Percentiles rank a stretch among this genome's conserved stretches.
Evolutionary conservation across 1,140 invertebrate genomes (phyloP).

Genomic region (Drosophila busckii): DNA sequence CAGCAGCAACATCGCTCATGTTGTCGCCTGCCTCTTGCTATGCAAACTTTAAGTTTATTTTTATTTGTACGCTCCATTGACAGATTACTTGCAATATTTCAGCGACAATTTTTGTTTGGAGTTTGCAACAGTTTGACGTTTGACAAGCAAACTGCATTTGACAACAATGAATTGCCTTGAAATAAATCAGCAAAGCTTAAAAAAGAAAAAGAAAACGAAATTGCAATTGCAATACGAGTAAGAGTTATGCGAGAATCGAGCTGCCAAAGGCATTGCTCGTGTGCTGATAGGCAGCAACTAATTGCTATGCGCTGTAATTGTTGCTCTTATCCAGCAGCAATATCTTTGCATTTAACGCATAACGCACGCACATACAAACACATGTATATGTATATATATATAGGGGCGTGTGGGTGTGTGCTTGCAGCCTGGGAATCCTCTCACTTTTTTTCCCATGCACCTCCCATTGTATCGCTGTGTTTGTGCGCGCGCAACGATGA

Average conservation of each 20-base stretch:
- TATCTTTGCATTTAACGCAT: conserved; percentile 75
- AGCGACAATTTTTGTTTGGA: conserved; percentile 2
- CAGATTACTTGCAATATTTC: not conserved
- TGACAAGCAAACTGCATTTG: conserved; percentile 15
- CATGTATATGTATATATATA: conserved; percentile 11
- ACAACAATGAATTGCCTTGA: conserved; percentile 17
- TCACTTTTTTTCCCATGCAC: conserved; percentile 70
- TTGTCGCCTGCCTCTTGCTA: too few species aligned
- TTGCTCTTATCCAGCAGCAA: conserved; percentile 27
- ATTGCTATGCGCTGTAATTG: conserved; percentile 47
- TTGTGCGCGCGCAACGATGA: conserved; percentile 35
- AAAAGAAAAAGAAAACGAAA: too few species aligned
- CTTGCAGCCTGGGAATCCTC: conserved; percentile 65
- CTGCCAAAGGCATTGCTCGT: too few species aligned
- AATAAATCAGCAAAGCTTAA: conserved; percentile 20
- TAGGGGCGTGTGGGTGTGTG: conserved; percentile 36
- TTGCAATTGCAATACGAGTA: too few species aligned
- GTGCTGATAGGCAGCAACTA: conserved; percentile 33
- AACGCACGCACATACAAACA: conserved; percentile 68
- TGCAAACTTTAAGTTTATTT: too few species aligned
- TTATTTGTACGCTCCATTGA: too few species aligned
- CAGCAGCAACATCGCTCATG: too few species aligned
- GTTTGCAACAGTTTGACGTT: conserved; percentile 12
- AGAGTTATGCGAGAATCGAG: not conserved
- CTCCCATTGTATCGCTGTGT: conserved; percentile 37